Evolutionary conservation across 2,888 invertebrate genomes (phyloP), one percentile per base, ranked within the genome.

Genomic region (Epistrophe grossulariae): DNA sequence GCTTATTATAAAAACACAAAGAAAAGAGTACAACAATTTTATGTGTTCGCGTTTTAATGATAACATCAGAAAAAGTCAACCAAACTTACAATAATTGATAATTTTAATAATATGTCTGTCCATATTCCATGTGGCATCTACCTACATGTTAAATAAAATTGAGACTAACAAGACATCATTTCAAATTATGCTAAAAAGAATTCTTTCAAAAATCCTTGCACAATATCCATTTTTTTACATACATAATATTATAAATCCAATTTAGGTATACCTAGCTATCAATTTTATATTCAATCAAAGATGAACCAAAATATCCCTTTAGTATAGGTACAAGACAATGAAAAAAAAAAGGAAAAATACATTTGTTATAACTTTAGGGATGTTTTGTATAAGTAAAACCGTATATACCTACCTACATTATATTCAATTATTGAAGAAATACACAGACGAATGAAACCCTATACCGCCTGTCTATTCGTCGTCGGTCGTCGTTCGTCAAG

Each of bases 241-340:
- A 24, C 0, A 24, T 24, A n/a, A n/a, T n/a, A 4, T 1, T 4
- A 59, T 17, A 59, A 59, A 59, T 59, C 59, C 59, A 59, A 59
- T 59, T 59, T 59, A 59, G 5, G 17, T 38, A 24, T 3, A 3
- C 24, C 1, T 24, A 24, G 24, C 24, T 24, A 59, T 59, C 59
- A 59, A 59, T 59, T 59, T 59, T 59, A 59, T 59, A 59, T 35
- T 59, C 59, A 59, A 59, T 59, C 59, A 59, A 59, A 59, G 35
- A 35, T 59, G 59, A 59, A 59, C 59, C 28, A 59, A 59, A 59
- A 59, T 38, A 59, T 38, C 59, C 59, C 17, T 11, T 13, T 24
- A 24, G 24, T 24, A 24, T 1, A 24, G 9, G 17, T n/a, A 7
- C 1, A n/a, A 35, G n/a, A 31, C 2, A 59, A 35, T 2, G 17